These are phyloP conservation scores for Phlogophora meticulosa DNA, from an alignment of 2,888 invertebrate species.

Conservation along the genomic window DNA sequence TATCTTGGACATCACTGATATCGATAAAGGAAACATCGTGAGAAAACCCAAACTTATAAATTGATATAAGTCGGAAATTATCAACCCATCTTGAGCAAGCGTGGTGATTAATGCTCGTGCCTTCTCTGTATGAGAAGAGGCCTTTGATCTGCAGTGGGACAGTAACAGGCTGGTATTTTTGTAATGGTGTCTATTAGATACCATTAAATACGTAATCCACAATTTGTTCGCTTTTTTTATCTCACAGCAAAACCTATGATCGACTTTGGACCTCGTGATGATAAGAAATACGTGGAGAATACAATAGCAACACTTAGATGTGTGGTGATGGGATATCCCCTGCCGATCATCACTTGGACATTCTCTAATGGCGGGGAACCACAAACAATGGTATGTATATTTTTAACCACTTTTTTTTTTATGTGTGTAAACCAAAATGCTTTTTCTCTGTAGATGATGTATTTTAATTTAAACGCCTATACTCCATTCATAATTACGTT, in stretches of 20 bases:
- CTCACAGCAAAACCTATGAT: constrained; percentile 74
- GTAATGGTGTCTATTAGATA: too few relatives aligned
- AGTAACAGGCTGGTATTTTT: too few relatives aligned
- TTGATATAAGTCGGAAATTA: too few relatives aligned
- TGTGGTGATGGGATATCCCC: constrained; percentile 78
- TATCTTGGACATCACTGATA: too few relatives aligned
- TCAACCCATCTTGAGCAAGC: too few relatives aligned
- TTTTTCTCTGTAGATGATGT: not conserved
- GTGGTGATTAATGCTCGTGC: too few relatives aligned
- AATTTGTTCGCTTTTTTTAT: not conserved
- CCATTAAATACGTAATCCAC: not conserved
- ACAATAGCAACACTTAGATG: constrained; percentile 72
- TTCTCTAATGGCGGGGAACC: constrained; percentile 68
- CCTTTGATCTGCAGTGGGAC: too few relatives aligned
- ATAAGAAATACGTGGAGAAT: constrained; percentile 69
- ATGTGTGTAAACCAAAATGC: not conserved
- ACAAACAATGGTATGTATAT: constrained; percentile 67
- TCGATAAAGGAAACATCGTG: too few relatives aligned
- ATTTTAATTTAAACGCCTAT: not conserved
- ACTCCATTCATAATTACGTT: too few relatives aligned
- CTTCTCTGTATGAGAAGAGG: too few relatives aligned
- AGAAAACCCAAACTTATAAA: too few relatives aligned
- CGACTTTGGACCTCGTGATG: constrained; percentile 66
- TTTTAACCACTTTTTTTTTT: too few relatives aligned
- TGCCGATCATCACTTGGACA: constrained; percentile 78